Base-by-base conservation (phyloP, 92 coral and sea anemone species). In the Actinostola sp. region DNA sequence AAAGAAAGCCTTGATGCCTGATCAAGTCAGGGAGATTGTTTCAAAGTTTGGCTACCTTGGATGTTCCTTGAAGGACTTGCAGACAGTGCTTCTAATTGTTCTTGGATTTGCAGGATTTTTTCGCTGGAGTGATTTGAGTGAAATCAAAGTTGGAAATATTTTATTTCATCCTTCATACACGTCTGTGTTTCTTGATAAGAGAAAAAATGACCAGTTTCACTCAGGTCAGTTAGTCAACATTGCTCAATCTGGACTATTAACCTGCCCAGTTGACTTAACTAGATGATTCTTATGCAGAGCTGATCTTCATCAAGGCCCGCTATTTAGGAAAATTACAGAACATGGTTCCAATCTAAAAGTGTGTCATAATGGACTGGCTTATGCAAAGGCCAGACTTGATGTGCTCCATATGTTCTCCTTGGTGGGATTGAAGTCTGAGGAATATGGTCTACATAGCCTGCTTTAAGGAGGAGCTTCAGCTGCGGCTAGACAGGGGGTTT, bases 21-120 rank as follows among this genome's bases (percentile, higher is more conserved):
- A 66, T 61, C 81, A 73, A 63, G 81, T 82, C 62, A 50, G 72
- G 39, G 70, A 64, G 63, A 75, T 73, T 63, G 75, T 82, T 59
- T 57, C 56, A 35, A 51, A 75, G 17, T 67, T 70, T 62, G 81
- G 81, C 45, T 63, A 70, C 71, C 25, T 52, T 19, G 52, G 77
- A 71, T 31, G 81, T 44, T 56, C 65, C 56, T 75, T 82, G 42
- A 68, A 75, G 50, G 54, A 66, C 46, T 45, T 82, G 74, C 82
- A 75, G 62, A 82, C 63, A 59, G 78, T 54, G 66, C 61, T 63
- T 54, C 66, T 82, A 49, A 57, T 77, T 70, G 69, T 71, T 32
- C 72, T 75, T 75, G 82, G 81, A 27, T 81, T 81, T 74, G 48
- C 75, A 50, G 80, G 70, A 34, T 64, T 80, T 66, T 55, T 80